Base-by-base conservation (phyloP, 2,888 invertebrate genomes). In the Steinernema carpocapsae region DNA sequence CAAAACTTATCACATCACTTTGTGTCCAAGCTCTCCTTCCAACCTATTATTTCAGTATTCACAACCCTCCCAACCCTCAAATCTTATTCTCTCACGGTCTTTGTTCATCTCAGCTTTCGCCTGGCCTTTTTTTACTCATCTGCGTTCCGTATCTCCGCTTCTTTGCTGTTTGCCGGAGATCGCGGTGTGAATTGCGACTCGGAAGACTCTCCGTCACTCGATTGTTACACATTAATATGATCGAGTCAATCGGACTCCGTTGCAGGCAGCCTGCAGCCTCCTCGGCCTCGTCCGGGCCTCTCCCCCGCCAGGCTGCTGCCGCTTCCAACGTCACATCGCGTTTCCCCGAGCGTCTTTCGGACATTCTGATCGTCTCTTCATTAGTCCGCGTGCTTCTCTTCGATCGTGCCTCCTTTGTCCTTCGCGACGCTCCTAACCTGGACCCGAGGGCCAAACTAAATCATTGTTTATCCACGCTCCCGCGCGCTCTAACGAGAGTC, bases 151-250 rank as follows among this genome's bases (percentile, higher is more conserved):
- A 37, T 37, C 37, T 37, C 37, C 37, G 37, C 10, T 37, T 29
- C 32, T 48, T 14, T 14, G 48, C 19, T 48, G 48, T 48, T 64
- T 17, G 32, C 37, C 29, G 29, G 32, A 64, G 64, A 26, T 64
- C 64, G 32, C 32, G 64, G 64, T 64, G 64, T 64, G 64, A 64
- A 64, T 64, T 64, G 64, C 32, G 64, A 48, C 48, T 48, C 48
- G 48, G 48, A 48, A 48, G 48, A 64, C 29, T 64, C 37, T 37
- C 10, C 64, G 64, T 32, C 64, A 64, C 64, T 64, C 64, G 64
- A 32, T 64, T 64, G 64, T 64, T 64, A 64, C 64, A 64, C 64
- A 64, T 64, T 64, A 64, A 64, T 64, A 64, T 64, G 64, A 64
- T 64, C 64, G 64, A 64, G 64, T 22, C 64, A 17, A 64, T 26